A percentile compares a stretch with the other conserved stretches of the same genome.
Evolutionary conservation across 2,888 invertebrate genomes (phyloP).

Genomic region (Dasypolia templi): DNA sequence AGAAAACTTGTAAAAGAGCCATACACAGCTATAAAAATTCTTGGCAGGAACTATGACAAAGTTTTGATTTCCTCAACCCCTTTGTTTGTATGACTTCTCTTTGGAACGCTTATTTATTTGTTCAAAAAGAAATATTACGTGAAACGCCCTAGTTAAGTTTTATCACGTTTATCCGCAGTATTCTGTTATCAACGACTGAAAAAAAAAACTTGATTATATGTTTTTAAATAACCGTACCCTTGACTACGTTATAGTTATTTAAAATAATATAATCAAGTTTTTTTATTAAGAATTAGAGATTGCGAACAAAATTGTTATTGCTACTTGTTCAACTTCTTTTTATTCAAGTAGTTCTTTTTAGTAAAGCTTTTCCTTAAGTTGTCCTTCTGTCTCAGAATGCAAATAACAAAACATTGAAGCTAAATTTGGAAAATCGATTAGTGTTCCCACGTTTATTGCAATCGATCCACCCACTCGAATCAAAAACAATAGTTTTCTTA

Average conservation of each 20-base stretch:
- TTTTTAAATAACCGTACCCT: neutral
- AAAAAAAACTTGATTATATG: neutral
- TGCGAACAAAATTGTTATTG: neutral
- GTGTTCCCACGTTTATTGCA: slow-evolving; percentile 70
- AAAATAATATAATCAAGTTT: too few relatives aligned
- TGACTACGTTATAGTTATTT: too few relatives aligned
- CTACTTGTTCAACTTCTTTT: neutral
- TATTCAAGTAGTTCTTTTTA: too few relatives aligned
- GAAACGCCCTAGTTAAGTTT: neutral
- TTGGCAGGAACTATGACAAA: slow-evolving; percentile 50
- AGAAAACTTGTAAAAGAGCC: slow-evolving; percentile 31
- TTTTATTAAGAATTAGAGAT: too few relatives aligned
- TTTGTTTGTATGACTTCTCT: slow-evolving; percentile 57
- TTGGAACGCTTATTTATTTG: slow-evolving; percentile 34
- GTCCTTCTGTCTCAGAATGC: slow-evolving; percentile 32
- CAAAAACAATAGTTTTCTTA: slow-evolving; percentile 71
- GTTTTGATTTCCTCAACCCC: slow-evolving; percentile 55
- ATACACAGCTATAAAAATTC: slow-evolving; percentile 60
- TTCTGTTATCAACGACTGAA: neutral
- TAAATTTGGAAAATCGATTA: slow-evolving; percentile 66
- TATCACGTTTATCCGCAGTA: neutral
- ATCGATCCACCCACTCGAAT: slow-evolving; percentile 72
- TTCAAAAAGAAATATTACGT: slow-evolving; percentile 24
- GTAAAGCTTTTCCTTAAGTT: too few relatives aligned
- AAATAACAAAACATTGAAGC: slow-evolving; percentile 54